Base-by-base conservation (phyloP, 2,888 invertebrate genomes). In the Macaria liturata region DNA sequence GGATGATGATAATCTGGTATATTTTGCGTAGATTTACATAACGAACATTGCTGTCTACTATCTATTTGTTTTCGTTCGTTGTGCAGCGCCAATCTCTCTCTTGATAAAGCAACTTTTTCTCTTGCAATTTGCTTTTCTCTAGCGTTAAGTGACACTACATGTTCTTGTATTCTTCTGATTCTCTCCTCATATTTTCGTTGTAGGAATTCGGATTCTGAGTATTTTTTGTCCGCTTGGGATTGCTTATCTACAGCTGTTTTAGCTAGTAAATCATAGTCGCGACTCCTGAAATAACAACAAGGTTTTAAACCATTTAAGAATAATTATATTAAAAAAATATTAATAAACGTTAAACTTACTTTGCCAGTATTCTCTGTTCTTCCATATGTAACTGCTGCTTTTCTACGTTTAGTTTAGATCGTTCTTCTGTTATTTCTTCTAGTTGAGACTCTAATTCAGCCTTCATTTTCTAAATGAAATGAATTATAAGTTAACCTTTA, bases 91-190 rank as follows among this genome's bases (percentile, higher is more conserved):
- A 94, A 68, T 65, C 94, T 84, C 72, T 94, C 94, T 67, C 93
- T 92, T 0, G 94, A 94, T 7, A 94, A 69, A 3, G 88, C 82
- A 0, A 94, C 91, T 75, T 94, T 94, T 68, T 94, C 94, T 74
- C 89, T 93, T 0, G 94, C 93, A 42, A 94, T 88, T 66, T 93
- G 93, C 68, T 94, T 94, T 64, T 94, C 94, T 67, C 94, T 87
- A 8, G 80, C 74, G 30, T 93, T 91, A 20, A 94, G 70, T 0
- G 93, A 92, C 3, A 90, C 81, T 3, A 93, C 88, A 61, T 94
- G 94, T 60, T 88, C 92, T 74, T 94, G 94, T 40, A 94, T 86
- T 47, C 93, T 87, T 46, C 91, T 81, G 58, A 94, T 86, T 65
- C 93, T 83, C 48, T 94, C 93, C 70, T 94, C 94, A 67, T 93